A percentile compares a stretch with the other conserved stretches of the same genome.
Conservation (phyloP, 2,888 invertebrate species). For the Tricholauxania praeusta region DNA sequence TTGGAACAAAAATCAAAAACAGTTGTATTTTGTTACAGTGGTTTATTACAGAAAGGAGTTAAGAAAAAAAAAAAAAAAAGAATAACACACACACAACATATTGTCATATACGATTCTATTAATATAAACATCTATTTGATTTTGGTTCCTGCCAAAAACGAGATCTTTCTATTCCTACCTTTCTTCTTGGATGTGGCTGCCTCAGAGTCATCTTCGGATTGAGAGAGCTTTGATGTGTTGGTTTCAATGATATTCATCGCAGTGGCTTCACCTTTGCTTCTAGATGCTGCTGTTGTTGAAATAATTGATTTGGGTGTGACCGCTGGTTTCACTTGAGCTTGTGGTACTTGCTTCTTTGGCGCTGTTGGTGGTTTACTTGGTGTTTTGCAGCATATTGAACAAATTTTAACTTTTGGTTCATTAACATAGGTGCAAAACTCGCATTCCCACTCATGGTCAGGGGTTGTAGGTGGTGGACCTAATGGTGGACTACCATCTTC, state of each 20-base stretch:
- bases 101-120: too few species aligned
- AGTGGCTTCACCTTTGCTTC: constrained; percentile 33
- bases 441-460: constrained; percentile 82
- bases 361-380: constrained; percentile 68
- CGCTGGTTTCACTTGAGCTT: constrained; percentile 16
- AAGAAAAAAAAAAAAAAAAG: constrained; percentile 33
- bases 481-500: constrained; percentile 51
- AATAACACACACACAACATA: constrained; percentile 13
- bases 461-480: constrained; percentile 70
- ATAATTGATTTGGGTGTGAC: constrained; percentile 15
- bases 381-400: constrained; percentile 89
- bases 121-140: constrained; percentile 46
- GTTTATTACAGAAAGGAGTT: background rate
- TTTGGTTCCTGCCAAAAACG: constrained; percentile 81
- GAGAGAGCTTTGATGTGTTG: constrained; percentile 45
- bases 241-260: background rate
- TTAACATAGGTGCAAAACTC: constrained; percentile 93
- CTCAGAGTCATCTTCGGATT: constrained; percentile 57
- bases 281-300: constrained; percentile 11
- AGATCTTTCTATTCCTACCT: constrained; percentile 79
- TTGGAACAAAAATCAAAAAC: constrained; percentile 42
- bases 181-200: constrained; percentile 70
- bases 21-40: constrained; percentile 38
- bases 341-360: constrained; percentile 44
- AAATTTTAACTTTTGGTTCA: constrained; percentile 81